A percentile compares a stretch with the other conserved stretches of the same genome.
Evolutionary conservation across 1,140 invertebrate species (phyloP).

Genomic region (Whitmania pigra): DNA sequence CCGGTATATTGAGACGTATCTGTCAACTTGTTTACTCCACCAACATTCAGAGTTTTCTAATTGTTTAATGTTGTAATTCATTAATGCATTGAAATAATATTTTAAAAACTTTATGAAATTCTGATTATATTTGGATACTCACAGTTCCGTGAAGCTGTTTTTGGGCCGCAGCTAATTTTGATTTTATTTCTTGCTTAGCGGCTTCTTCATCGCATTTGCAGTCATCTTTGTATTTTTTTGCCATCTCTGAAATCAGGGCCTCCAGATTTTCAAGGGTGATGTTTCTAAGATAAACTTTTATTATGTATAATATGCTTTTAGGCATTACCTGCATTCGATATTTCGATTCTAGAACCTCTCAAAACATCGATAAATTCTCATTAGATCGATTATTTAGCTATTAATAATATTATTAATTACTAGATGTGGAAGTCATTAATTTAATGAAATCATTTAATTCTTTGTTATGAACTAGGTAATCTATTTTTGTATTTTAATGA

Average conservation of each 20-base stretch:
- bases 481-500: not conserved
- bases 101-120: not conserved
- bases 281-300: not conserved
- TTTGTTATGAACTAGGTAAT: not conserved
- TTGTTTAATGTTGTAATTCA: too few relatives aligned
- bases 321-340: too few relatives aligned
- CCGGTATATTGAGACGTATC: constrained; percentile 42
- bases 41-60: constrained; percentile 17
- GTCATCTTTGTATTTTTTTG: constrained; percentile 24
- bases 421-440: not conserved
- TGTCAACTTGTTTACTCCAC: constrained; percentile 14
- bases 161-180: constrained; percentile 18
- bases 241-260: constrained; percentile 22
- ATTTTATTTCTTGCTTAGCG: constrained; percentile 13
- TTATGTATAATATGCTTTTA: not conserved
- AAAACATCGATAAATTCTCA: not conserved
- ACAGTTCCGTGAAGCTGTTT: constrained; percentile 19
- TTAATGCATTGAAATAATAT: not conserved
- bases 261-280: constrained; percentile 16
- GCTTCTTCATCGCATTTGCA: constrained; percentile 17
- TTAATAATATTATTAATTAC: too few relatives aligned
- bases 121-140: not conserved
- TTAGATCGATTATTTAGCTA: not conserved
- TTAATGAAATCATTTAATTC: not conserved
- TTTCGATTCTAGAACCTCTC: not conserved